These are phyloP conservation scores for Diacarnus erythraeanus DNA, from an alignment of 37 sponge, comb jelly and placozoan genomes.

Conservation along the genomic window DNA sequence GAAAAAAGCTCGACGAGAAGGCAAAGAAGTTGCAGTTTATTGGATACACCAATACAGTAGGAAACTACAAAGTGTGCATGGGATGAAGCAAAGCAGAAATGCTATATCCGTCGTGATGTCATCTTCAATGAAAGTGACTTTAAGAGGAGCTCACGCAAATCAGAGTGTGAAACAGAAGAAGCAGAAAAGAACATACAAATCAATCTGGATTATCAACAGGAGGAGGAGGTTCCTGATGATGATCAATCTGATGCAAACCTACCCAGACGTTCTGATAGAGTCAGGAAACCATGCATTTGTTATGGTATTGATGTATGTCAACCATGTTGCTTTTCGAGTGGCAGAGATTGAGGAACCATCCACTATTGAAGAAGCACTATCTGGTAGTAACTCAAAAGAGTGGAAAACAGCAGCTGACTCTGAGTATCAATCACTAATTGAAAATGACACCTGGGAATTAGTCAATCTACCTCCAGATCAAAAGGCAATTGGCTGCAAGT, in stretches of 20 bases:
- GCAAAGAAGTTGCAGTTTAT: slow-evolving; percentile 37
- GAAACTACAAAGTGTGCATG: slow-evolving; percentile 21
- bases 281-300: slow-evolving; percentile 7
- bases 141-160: too few relatives aligned
- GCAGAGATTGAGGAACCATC: not conserved
- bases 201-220: too few relatives aligned
- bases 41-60: slow-evolving; percentile 25
- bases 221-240: not conserved
- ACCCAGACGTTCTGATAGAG: not conserved
- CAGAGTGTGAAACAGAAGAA: not conserved
- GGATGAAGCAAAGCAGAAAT: not conserved
- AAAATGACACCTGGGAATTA: slow-evolving; percentile 53
- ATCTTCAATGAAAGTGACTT: slow-evolving; percentile 21
- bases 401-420: slow-evolving; percentile 58
- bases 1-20: slow-evolving; percentile 43
- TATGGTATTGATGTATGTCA: slow-evolving; percentile 31
- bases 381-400: not conserved
- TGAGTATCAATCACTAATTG: slow-evolving; percentile 53
- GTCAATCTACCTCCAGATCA: slow-evolving; percentile 23
- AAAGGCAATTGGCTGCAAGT: slow-evolving; percentile 43
- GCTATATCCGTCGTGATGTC: not conserved
- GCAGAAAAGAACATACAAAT: too few relatives aligned
- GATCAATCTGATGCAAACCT: not conserved
- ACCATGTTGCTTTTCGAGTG: not conserved
- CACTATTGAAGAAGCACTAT: slow-evolving; percentile 30